Evolutionary conservation across 2,888 invertebrate genomes (phyloP), one percentile per base, ranked within the genome.

Genomic region (Synergus umbraculus): DNA sequence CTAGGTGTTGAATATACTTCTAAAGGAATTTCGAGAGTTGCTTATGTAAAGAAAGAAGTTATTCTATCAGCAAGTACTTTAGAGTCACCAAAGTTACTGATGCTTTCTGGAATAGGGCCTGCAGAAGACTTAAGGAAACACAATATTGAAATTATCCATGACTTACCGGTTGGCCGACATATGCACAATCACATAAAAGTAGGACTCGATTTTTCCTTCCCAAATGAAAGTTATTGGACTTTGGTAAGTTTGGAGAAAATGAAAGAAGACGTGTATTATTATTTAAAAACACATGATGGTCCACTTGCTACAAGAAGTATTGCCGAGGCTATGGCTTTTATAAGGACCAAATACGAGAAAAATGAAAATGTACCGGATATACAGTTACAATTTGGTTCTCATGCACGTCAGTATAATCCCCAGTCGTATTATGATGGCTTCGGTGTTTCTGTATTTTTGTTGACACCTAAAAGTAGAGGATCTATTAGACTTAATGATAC

Each of bases 311-410:
- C 90, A 67, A 93, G 92, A n/a, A 92, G 92, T 0, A 92, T 94
- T 0, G 87, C 95, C 0, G 93, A 93, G 82, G 93, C 93, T 1
- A 93, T 94, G 29, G 95, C 94, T 0, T 95, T 96, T 86, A 93
- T 94, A 0, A 94, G 94, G 88, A 95, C 95, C 0, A 91, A 93
- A 84, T 94, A 92, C 81, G 93, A 93, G 29, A 84, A n/a, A 0
- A 67, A 65, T 9, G 58, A 22, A 13, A 90, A 93, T 58, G 91
- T 93, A 8, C 95, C 96, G 0, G 95, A 96, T 87, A 93, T 96
- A 22, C 96, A 96, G 89, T 94, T 92, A 84, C 94, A 95, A 78
- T 94, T 95, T 79, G 96, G 95, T 88, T n/a, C n/a, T 2, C 9
- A 41, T 7, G 9, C n/a, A 9, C 22, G 46, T 15, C 37, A 15